Base-by-base conservation (phyloP, 2,888 invertebrate genomes). In the Cerastis rubricosa region DNA sequence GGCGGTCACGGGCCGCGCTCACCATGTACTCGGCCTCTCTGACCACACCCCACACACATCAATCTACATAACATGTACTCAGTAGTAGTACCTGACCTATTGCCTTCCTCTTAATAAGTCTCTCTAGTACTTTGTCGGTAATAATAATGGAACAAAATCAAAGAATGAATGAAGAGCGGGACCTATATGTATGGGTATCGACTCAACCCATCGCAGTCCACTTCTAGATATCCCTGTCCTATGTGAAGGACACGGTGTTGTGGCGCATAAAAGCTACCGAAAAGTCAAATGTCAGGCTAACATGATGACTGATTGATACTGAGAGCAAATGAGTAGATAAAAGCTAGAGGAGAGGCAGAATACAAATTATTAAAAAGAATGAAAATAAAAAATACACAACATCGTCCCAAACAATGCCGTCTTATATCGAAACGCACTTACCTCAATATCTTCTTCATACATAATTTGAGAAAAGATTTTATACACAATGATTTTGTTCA, bases 1-100 rank as follows among this genome's bases (percentile, higher is more conserved):
- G 76, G 45, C 61, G 78, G 85, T 85, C 88, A 89, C 82, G 88
- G 85, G 76, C 70, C 65, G 71, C 63, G 66, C 70, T 71, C 74
- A 69, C 74, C 51, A 72, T 66, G 70, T 69, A 61, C 76, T 65
- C 64, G 47, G 47, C 68, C 47, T 73, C 29, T 59, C 71, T 61
- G 76, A 83, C 83, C 83, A 85, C 85, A 81, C 83, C 85, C 57
- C 25, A n/a, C 57, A 49, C 8, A 81, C 74, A 81, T 85, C 85
- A 82, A 82, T 66, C 57, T 83, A 78, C 57, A 83, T 63, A 74
- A 69, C 54, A 49, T 69, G n/a, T 61, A 57, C 12, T 45, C 57
- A 57, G 3, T 9, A 17, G 8, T 40, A 1, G 22, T 43, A 43
- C 64, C n/a, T 64, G 35, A 71, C 63, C 14, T 84, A 69, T 25